Evolutionary conservation across 2,797 vertebrate genomes (phyloP), one percentile per base, ranked within the genome.

Genomic region (Rhynchonycteris naso): DNA sequence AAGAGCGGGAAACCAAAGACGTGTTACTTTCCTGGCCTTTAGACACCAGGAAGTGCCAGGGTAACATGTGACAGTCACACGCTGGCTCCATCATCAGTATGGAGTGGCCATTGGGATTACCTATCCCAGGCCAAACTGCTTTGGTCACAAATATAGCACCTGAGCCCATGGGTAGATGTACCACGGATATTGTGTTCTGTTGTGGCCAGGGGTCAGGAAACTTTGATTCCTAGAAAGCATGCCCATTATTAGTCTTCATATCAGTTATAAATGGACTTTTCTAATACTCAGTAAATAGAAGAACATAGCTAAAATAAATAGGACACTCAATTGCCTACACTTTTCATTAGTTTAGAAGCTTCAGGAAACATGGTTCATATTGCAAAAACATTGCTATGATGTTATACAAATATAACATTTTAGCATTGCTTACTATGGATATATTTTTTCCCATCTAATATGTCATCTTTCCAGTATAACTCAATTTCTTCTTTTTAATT

Each of bases 401-500:
- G 65, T 79, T 72, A 28, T 59, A 30, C 76, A 76, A 84, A 43
- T 76, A 8, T 56, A 63, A 94, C 74, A 79, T 74, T 95, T 93
- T 88, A 78, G 74, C 59, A 78, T 88, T 85, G 47, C 43, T 78
- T 82, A 66, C 16, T 61, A 11, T 65, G 50, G 58, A 61, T 87
- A 38, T 50, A n/a, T 86, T n/a, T 90, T 92, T 86, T 28, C 18
- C 87, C 63, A 87, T 72, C 61, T 69, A 84, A 47, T 76, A 78
- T 82, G 35, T 9, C 35, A 28, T 80, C 33, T 96, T 95, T 71
- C 72, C 16, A 74, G 66, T 35, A 38, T 84, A 90, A 92, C 43
- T 58, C 28, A 93, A 1, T 95, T 85, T 93, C 78, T 92, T 78
- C 38, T 87, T 89, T 87, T 93, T 58, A 78, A 50, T 83, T 91